Conservation (phyloP, 2,888 invertebrate genomes). For the Atethmia centrago region DNA sequence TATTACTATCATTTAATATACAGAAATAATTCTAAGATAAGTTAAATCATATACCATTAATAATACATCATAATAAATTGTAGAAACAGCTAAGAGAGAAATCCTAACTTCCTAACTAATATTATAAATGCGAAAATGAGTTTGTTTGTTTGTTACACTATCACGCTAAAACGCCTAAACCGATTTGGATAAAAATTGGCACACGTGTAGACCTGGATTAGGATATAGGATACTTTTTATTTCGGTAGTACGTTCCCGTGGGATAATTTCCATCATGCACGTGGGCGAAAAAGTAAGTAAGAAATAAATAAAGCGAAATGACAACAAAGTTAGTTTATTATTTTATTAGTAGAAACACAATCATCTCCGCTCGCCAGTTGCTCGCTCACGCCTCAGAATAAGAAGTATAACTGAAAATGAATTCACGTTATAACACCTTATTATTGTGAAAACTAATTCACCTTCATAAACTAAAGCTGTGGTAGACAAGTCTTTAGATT, state of each 20-base stretch:
- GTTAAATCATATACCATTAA: neutral
- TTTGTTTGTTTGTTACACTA: too few species aligned
- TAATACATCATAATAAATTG: neutral
- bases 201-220: too few species aligned
- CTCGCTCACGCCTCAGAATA: conserved; percentile 76
- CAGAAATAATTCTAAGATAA: neutral
- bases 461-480: neutral
- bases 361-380: conserved; percentile 71
- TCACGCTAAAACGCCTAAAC: too few species aligned
- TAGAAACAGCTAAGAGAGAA: conserved; percentile 21
- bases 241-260: too few species aligned
- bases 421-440: conserved; percentile 32
- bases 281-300: too few species aligned
- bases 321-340: conserved; percentile 49
- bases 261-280: too few species aligned
- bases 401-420: conserved; percentile 86
- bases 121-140: too few species aligned
- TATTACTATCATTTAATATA: neutral
- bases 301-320: conserved; percentile 51
- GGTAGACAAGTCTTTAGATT: conserved; percentile 23
- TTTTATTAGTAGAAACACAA: conserved; percentile 64
- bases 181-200: too few species aligned
- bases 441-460: conserved; percentile 46
- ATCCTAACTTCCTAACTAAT: too few species aligned
- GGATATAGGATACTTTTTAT: too few species aligned